Conservation (phyloP, 2,888 invertebrate species). For the Zygothrica quintamaculata region DNA sequence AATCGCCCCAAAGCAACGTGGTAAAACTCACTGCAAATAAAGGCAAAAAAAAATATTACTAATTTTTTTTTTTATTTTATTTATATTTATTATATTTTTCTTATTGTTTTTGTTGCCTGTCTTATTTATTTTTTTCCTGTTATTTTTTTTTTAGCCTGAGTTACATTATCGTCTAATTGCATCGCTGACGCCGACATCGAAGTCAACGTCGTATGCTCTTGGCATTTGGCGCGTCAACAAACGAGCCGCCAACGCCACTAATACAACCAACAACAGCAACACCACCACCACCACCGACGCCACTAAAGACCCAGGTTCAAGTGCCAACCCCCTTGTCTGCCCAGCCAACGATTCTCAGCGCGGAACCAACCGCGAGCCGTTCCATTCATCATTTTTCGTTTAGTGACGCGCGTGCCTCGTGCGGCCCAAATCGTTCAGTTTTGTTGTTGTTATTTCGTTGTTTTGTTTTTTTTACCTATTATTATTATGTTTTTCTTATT, state of each 20-base stretch:
- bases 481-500: constrained; percentile 22
- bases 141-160: constrained; percentile 26
- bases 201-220: constrained; percentile 48
- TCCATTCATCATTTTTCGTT: constrained; percentile 76
- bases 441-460: constrained; percentile 19
- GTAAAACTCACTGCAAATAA: constrained; percentile 49
- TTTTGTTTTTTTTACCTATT: constrained; percentile 16
- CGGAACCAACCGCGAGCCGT: constrained; percentile 54
- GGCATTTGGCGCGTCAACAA: constrained; percentile 78
- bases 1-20: constrained; percentile 42
- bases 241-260: constrained; percentile 75
- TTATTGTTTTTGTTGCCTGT: constrained; percentile 28
- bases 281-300: constrained; percentile 50
- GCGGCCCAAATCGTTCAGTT: constrained; percentile 63
- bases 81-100: constrained; percentile 15
- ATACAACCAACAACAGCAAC: too few relatives aligned
- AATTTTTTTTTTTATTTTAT: constrained; percentile 25
- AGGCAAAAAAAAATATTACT: constrained; percentile 23
- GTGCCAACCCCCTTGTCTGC: constrained; percentile 21
- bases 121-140: constrained; percentile 21
- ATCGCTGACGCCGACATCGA: constrained; percentile 52
- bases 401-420: constrained; percentile 79
- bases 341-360: constrained; percentile 25
- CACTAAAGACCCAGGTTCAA: constrained; percentile 53
- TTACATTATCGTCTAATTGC: constrained; percentile 75